phyloP scores from a whole-genome alignment of 2,797 vertebrate species.

The Leuciscus waleckii region DNA sequence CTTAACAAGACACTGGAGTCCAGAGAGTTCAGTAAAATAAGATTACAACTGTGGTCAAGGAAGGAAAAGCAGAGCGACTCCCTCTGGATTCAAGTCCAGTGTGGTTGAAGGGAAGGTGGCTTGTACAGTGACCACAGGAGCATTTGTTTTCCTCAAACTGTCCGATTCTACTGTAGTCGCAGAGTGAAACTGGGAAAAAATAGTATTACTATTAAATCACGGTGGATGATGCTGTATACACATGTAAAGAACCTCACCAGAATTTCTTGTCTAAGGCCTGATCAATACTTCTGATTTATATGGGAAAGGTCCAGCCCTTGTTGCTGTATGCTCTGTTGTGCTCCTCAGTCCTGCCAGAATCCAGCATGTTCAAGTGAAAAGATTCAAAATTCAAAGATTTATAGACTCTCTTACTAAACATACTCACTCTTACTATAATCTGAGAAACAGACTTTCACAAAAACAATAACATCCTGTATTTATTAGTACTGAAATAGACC shows the following conservation, averaged over 20 bases:
- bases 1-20: conserved; percentile 83
- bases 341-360: background rate
- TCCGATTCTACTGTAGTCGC: conserved; percentile 1
- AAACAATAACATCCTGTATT: too few species aligned
- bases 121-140: conserved; percentile 11
- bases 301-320: conserved; percentile 9
- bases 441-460: too few species aligned
- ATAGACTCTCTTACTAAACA: background rate
- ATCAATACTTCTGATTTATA: conserved; percentile 32
- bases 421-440: too few species aligned
- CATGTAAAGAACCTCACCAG: conserved; percentile 4
- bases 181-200: background rate
- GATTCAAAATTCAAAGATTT: background rate
- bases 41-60: conserved; percentile 82
- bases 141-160: conserved; percentile 27
- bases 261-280: conserved; percentile 9
- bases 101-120: conserved; percentile 23
- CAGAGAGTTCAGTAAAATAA: conserved; percentile 82
- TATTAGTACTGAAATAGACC: too few species aligned
- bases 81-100: conserved; percentile 65
- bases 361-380: background rate
- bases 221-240: background rate
- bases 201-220: conserved; percentile 1
- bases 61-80: conserved; percentile 73
- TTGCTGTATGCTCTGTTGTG: conserved; percentile 6